Base-by-base conservation (phyloP, 2,888 invertebrate species). In the Mimachlamys varia region DNA sequence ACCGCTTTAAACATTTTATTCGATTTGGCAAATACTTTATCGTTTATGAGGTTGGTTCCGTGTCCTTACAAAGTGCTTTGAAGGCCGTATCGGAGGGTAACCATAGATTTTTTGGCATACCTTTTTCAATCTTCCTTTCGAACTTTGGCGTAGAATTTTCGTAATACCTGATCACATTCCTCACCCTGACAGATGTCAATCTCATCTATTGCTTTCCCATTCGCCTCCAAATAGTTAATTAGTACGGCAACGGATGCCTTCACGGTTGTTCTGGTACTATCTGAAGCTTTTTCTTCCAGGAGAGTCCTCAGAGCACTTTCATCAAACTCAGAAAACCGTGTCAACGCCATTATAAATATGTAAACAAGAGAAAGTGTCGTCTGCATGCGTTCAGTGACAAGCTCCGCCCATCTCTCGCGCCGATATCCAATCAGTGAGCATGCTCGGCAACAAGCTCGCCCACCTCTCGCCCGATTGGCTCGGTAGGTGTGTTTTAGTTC, bases 101-200 rank as follows among this genome's bases (percentile, higher is more conserved):
- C 53, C 87, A 90, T 50, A 0, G 90, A 90, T 50, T 90, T 90
- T 22, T 90, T 90, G 2, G 90, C 90, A 87, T 90, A 90, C 1
- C 15, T 19, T 50, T 22, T 50, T 27, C 90, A 88, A 55, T 88
- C 90, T 38, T 27, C 33, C 44, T 50, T 88, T 0, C 88, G 15
- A 13, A 76, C 37, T 33, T 88, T 88, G 0, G n/a, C 88, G 19
- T 90, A 90, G 38, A 90, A 90, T 88, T 76, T 90, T 13, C 50
- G 38, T 15, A 88, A n/a, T 13, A 37, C 0, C 17, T 33, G 38
- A 17, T 76, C 89, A 37, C 62, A 62, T 0, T 62, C 62, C 2
- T 62, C 22, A 7, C 1, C 22, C 0, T 19, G 22, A 22, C 22
- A 19, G 7, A 0, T 62, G 7, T 62, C 62, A 17, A 62, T 17